These are phyloP conservation scores for Petrocephalus zakoni DNA, from an alignment of 2,113 vertebrate genomes.

Conservation along the genomic window DNA sequence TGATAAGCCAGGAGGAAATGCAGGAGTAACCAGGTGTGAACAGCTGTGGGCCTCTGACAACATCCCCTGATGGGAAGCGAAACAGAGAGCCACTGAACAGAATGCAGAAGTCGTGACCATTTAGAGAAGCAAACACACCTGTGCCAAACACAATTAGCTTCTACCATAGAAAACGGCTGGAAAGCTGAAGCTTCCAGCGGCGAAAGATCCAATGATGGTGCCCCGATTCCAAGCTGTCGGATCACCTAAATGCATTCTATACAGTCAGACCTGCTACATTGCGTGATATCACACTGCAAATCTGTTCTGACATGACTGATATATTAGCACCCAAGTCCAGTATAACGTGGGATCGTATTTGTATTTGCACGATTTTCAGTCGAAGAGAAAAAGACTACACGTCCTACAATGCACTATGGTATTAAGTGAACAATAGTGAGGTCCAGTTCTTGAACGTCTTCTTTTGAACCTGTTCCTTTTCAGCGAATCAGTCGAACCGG, in stretches of 20 bases:
- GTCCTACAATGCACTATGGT: neutral
- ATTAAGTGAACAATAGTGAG: neutral
- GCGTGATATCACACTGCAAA: neutral
- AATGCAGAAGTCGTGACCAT: neutral
- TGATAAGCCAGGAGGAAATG: neutral
- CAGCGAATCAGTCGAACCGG: neutral
- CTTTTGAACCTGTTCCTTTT: neutral
- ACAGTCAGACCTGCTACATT: neutral
- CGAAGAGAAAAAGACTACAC: neutral
- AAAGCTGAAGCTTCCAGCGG: neutral
- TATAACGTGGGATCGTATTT: neutral
- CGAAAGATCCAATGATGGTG: neutral
- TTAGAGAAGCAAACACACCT: neutral
- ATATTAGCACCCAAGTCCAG: neutral
- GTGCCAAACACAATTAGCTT: neutral
- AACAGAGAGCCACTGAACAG: neutral
- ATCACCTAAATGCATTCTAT: neutral
- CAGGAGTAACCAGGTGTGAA: neutral
- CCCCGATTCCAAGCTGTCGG: neutral
- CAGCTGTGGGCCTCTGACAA: neutral
- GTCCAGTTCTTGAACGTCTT: neutral
- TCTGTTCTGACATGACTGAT: neutral
- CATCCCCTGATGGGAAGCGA: neutral
- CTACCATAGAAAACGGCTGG: neutral
- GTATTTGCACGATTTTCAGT: neutral